Evolutionary conservation across 2,888 invertebrate genomes (phyloP), one percentile per base, ranked within the genome.

Genomic region (Plagodis pulveraria): DNA sequence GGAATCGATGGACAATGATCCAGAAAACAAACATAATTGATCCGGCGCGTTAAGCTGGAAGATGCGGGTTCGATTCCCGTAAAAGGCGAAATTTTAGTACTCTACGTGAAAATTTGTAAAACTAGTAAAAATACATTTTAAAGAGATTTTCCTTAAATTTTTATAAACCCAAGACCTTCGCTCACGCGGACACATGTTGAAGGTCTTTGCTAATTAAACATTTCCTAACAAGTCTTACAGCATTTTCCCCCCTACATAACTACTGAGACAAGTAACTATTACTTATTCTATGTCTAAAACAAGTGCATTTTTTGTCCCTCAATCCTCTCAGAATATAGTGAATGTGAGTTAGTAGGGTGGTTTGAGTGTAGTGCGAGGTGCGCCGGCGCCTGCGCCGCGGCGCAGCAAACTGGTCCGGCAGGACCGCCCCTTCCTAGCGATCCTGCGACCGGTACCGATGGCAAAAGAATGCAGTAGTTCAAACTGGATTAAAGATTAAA

Each of bases 371-470:
- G 61, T 54, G 55, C 56, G 52, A 56, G 58, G 62, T 54, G 74
- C 75, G 72, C 72, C 54, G 56, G 71, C n/a, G n/a, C n/a, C n/a
- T n/a, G n/a, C n/a, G n/a, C n/a, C n/a, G n/a, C n/a, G n/a, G n/a
- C 74, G 73, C 70, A 65, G 54, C 63, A 77, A 86, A 89, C 92
- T 87, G 89, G 89, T 91, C 85, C 84, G 75, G 78, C 84, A 69
- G 78, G 80, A 78, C 85, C 90, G 90, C 91, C 91, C 87, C 87
- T 88, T 89, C 88, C 84, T 84, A 59, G 49, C 54, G 57, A 63
- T 68, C 75, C 70, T 70, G 71, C 69, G 71, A 62, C 53, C 33
- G 22, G 78, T 80, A 83, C 65, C 51, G 81, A 69, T 64, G 69
- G 76, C 76, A 78, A 53, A 66, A 32, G 47, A 53, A 35, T 6